A percentile compares a stretch with the other conserved stretches of the same genome.
Evolutionary conservation across 1,140 invertebrate genomes (phyloP).

Genomic region (Diplogasteroides magnus): DNA sequence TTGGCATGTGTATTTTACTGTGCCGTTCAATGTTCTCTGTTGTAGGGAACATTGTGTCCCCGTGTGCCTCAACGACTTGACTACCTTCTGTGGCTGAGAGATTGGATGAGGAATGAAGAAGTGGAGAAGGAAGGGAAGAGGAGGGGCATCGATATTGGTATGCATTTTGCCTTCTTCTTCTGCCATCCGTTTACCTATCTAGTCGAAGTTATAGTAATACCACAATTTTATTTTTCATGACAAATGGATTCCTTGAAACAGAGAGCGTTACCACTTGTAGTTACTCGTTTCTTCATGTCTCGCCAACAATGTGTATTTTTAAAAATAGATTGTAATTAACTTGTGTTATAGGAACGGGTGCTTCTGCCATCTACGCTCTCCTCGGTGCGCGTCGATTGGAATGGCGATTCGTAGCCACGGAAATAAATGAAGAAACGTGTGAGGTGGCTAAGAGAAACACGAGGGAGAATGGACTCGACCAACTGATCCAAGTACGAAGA

Average conservation of each 20-base stretch:
- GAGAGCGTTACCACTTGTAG: too few species aligned
- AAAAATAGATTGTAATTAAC: too few species aligned
- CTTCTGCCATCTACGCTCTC: slow-evolving; percentile 23
- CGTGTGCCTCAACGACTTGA: slow-evolving; percentile 19
- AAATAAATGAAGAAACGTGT: slow-evolving; percentile 15
- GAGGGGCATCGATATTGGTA: slow-evolving; percentile 29
- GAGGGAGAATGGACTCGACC: slow-evolving; percentile 9
- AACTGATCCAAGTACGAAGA: slow-evolving; percentile 4
- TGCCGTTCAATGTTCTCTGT: background rate
- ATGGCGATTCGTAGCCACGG: slow-evolving; percentile 20
- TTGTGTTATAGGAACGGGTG: slow-evolving; percentile 16
- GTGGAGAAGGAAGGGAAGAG: too few species aligned
- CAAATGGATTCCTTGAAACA: too few species aligned
- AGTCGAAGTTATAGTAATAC: too few species aligned
- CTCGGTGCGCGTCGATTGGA: slow-evolving; percentile 15
- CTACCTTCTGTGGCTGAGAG: slow-evolving; percentile 16
- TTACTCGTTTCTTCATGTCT: too few species aligned
- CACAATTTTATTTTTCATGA: too few species aligned
- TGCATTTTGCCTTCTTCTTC: background rate
- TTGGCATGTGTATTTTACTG: background rate
- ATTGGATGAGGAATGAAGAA: too few species aligned
- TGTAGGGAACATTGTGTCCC: slow-evolving; percentile 12
- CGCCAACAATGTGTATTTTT: too few species aligned
- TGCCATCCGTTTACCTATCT: too few species aligned
- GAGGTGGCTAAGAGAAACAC: too few species aligned